Conservation (phyloP, 2,888 invertebrate genomes). For the Andrena dorsata region DNA sequence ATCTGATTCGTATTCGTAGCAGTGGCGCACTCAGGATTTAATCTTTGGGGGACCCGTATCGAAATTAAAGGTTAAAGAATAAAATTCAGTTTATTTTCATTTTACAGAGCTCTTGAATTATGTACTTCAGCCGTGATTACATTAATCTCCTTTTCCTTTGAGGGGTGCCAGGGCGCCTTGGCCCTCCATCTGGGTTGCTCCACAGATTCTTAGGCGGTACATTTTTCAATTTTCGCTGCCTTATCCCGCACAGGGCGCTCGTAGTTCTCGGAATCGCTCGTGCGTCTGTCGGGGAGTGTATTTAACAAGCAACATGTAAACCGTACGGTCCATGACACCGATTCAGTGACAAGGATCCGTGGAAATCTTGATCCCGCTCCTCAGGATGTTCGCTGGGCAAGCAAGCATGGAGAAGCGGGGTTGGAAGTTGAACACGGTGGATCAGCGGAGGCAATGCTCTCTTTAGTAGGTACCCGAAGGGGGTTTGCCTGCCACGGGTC, state of each 20-base stretch:
- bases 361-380: conserved; percentile 30
- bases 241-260: not conserved
- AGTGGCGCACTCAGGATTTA: too few species aligned
- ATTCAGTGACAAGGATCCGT: conserved; percentile 22
- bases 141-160: too few species aligned
- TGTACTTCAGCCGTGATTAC: too few species aligned
- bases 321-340: not conserved
- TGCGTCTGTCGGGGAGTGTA: not conserved
- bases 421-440: conserved; percentile 48
- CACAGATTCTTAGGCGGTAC: too few species aligned
- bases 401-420: conserved; percentile 9
- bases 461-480: conserved; percentile 61
- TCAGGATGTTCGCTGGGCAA: conserved; percentile 29
- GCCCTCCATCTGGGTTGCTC: too few species aligned
- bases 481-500: conserved; percentile 52
- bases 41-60: too few species aligned
- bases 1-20: too few species aligned
- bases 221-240: not conserved
- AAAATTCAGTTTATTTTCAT: too few species aligned
- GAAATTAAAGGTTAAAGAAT: too few species aligned
- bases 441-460: conserved; percentile 55
- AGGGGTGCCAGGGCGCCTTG: too few species aligned
- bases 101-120: too few species aligned
- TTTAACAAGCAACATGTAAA: not conserved
- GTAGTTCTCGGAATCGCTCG: too few species aligned